Percentiles rank a stretch among this genome's conserved stretches.
Conservation (phyloP, 2,797 vertebrate genomes). For the Sebastes vulpes region DNA sequence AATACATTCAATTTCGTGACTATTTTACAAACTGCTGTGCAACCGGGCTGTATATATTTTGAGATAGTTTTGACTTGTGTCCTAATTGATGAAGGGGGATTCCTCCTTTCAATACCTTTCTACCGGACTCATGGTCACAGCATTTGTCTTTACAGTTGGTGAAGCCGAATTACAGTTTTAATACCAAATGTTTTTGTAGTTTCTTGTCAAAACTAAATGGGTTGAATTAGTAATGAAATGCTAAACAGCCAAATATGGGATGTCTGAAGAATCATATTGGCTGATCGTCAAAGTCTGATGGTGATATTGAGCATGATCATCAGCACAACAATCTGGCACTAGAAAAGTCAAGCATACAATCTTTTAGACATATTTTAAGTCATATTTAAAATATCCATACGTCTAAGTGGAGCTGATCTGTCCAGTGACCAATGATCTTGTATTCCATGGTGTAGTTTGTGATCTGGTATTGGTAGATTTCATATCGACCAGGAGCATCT, state of each 20-base stretch:
- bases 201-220: background rate
- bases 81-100: background rate
- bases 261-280: background rate
- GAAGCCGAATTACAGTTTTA: background rate
- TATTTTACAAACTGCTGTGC: no score
- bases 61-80: background rate
- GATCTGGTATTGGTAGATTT: conserved; percentile 97
- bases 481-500: conserved; percentile 94
- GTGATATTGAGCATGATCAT: background rate
- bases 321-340: background rate
- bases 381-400: conserved; percentile 76
- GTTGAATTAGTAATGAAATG: background rate
- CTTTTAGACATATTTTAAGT: background rate
- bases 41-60: background rate
- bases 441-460: conserved; percentile 90
- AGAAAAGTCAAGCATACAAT: background rate
- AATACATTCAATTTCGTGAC: no score
- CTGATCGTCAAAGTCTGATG: background rate
- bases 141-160: background rate
- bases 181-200: background rate
- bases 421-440: conserved; percentile 95
- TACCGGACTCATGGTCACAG: background rate
- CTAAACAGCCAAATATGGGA: background rate
- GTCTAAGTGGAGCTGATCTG: conserved; percentile 91
- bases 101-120: background rate